phyloP scores from a whole-genome alignment of 2,888 invertebrate genomes.

The Drosophila mulleri region DNA sequence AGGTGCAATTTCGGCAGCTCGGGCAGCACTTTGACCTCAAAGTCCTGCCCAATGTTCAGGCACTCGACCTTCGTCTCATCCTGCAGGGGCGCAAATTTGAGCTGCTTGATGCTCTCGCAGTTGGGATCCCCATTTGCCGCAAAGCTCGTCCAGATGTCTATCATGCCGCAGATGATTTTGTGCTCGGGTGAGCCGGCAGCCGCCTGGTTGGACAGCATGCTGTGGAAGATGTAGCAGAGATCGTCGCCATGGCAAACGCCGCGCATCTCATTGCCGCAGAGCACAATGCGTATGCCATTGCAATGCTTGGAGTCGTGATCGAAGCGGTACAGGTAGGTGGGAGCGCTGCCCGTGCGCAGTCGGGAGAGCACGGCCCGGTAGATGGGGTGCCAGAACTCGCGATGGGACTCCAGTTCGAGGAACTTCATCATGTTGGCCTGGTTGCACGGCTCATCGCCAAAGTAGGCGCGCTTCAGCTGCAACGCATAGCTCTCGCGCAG shows the following conservation, averaged over 20 bases:
- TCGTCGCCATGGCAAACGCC: constrained; percentile 85
- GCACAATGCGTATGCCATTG: constrained; percentile 78
- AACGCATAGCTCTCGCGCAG: constrained; percentile 68
- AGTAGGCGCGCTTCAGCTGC: constrained; percentile 75
- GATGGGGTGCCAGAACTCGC: constrained; percentile 83
- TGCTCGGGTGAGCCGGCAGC: constrained; percentile 72
- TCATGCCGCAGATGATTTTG: constrained; percentile 74
- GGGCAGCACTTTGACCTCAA: constrained; percentile 75
- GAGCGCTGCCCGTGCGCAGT: constrained; percentile 69
- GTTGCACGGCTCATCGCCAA: constrained; percentile 79
- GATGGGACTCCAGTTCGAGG: constrained; percentile 79
- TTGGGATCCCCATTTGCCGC: constrained; percentile 82
- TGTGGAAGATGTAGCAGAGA: constrained; percentile 82
- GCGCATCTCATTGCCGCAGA: constrained; percentile 75
- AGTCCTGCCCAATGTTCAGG: constrained; percentile 77
- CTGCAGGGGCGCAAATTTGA: constrained; percentile 66
- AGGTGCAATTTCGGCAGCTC: constrained; percentile 76
- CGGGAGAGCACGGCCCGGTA: constrained; percentile 77
- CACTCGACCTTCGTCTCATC: constrained; percentile 69
- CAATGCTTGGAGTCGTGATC: constrained; percentile 82
- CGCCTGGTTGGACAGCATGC: constrained; percentile 73
- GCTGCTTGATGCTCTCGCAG: constrained; percentile 63
- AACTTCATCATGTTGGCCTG: constrained; percentile 83
- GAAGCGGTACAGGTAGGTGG: constrained; percentile 84
- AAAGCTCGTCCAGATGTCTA: constrained; percentile 82